Base-by-base conservation (phyloP, 2,797 vertebrate genomes). In the Diplodus sargus region DNA sequence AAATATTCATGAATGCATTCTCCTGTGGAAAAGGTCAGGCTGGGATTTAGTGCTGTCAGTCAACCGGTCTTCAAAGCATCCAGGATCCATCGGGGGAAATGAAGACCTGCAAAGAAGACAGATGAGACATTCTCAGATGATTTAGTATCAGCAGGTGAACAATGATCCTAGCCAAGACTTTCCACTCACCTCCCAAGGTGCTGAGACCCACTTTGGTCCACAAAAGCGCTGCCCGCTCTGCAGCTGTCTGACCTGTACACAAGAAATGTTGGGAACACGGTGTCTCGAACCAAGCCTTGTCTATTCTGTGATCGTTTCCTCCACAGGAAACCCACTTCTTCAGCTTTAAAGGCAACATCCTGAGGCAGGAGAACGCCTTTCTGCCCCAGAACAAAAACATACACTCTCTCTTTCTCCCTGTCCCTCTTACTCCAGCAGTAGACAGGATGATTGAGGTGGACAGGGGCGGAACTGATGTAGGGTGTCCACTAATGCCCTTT, bases 261-360 rank as follows among this genome's bases (percentile, higher is more conserved):
- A 14, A 76, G 52, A 86, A 91, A 82, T 79, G 85, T 45, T 78
- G 85, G 87, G 90, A 91, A 94, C 90, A 89, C 56, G 39, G 84
- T 67, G 89, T 91, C 91, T 92, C 22, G 68, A 25, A 69, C 91
- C 54, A 25, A 85, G 87, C 90, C 92, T 94, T 74, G 93, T 92
- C 93, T 89, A 87, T 86, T 93, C 93, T 93, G 89, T 90, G 90
- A 94, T 94, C 89, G 86, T 88, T 95, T 96, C 94, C 95, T 94
- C 91, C 87, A 83, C 94, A 95, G 94, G 95, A 95, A 95, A 83
- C 86, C 89, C 88, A 93, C 92, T 92, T 94, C 90, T 94, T 92
- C 88, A 86, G 89, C 86, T 95, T 95, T 92, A 94, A 95, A 93
- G 87, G 93, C 93, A 88, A 96, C 94, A 93, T 95, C 95, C 95